These are phyloP conservation scores for Aromia moschata DNA, from an alignment of 2,888 invertebrate genomes.

Conservation along the genomic window DNA sequence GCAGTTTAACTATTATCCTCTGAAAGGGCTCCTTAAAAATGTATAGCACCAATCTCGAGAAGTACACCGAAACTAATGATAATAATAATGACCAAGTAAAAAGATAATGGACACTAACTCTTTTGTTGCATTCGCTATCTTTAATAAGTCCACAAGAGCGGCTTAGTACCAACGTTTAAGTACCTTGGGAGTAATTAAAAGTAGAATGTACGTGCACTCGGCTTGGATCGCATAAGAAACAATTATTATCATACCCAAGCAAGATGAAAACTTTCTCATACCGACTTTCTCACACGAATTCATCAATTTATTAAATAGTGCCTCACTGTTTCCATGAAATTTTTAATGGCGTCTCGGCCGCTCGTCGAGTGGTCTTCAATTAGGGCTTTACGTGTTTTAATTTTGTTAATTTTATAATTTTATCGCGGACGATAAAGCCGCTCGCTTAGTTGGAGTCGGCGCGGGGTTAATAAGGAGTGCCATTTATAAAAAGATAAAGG, in stretches of 20 bases:
- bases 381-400: conserved; percentile 34
- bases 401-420: conserved; percentile 28
- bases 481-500: conserved; percentile 25
- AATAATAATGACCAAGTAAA: too few relatives aligned
- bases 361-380: conserved; percentile 29
- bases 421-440: conserved; percentile 24
- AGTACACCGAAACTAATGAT: too few relatives aligned
- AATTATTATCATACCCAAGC: too few relatives aligned
- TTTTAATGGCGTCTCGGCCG: conserved; percentile 28
- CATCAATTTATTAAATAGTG: conserved; percentile 26
- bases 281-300: conserved; percentile 17
- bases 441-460: conserved; percentile 21
- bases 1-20: too few relatives aligned
- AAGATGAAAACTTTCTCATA: conserved; percentile 21
- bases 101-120: too few relatives aligned
- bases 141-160: too few relatives aligned
- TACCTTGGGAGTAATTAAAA: conserved; percentile 14
- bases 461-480: conserved; percentile 22
- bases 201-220: conserved; percentile 9
- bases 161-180: conserved; percentile 10
- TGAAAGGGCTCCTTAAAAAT: too few relatives aligned
- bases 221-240: conserved; percentile 2
- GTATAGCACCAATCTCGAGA: too few relatives aligned
- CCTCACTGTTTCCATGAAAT: conserved; percentile 28
- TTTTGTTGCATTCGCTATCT: too few relatives aligned